Percentiles rank a stretch among this genome's conserved stretches.
These are phyloP conservation scores for Lithophane leautieri DNA, from an alignment of 2,888 invertebrate species.

Conservation along the genomic window DNA sequence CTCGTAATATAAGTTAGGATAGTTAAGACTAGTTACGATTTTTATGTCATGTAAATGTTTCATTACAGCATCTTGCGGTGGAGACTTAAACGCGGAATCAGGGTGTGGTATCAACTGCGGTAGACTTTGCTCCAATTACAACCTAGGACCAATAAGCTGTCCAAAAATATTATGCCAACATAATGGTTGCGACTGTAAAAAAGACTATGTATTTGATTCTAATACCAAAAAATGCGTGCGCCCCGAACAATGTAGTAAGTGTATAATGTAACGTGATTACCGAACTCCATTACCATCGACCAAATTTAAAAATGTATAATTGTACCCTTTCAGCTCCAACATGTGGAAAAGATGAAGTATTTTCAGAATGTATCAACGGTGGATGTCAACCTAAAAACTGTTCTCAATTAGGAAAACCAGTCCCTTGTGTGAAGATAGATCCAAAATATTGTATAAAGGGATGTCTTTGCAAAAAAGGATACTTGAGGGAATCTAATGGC, in stretches of 20 bases:
- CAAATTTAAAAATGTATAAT: constrained; percentile 8
- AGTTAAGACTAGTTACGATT: not conserved
- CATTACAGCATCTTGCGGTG: constrained; percentile 63
- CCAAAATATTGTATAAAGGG: constrained; percentile 69
- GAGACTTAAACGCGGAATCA: constrained; percentile 65
- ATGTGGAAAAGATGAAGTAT: constrained; percentile 69
- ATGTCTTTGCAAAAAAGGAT: constrained; percentile 71
- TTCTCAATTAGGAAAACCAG: constrained; percentile 66
- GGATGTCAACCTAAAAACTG: constrained; percentile 73
- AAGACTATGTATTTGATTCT: constrained; percentile 60
- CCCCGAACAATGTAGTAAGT: constrained; percentile 67
- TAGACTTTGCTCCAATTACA: constrained; percentile 59
- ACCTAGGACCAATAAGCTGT: constrained; percentile 43
- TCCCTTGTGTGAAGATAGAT: constrained; percentile 66
- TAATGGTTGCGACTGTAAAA: constrained; percentile 68
- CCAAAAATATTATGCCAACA: constrained; percentile 54
- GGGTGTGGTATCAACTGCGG: constrained; percentile 69
- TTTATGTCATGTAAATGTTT: not conserved
- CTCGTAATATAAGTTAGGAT: too few species aligned
- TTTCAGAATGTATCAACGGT: constrained; percentile 69
- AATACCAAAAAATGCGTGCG: constrained; percentile 64
- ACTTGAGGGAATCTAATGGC: constrained; percentile 68
- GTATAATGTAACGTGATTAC: not conserved
- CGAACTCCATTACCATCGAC: not conserved
- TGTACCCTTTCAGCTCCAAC: constrained; percentile 50